Conservation (phyloP, 2,113 vertebrate species). For the Sminthopsis crassicaudata region DNA sequence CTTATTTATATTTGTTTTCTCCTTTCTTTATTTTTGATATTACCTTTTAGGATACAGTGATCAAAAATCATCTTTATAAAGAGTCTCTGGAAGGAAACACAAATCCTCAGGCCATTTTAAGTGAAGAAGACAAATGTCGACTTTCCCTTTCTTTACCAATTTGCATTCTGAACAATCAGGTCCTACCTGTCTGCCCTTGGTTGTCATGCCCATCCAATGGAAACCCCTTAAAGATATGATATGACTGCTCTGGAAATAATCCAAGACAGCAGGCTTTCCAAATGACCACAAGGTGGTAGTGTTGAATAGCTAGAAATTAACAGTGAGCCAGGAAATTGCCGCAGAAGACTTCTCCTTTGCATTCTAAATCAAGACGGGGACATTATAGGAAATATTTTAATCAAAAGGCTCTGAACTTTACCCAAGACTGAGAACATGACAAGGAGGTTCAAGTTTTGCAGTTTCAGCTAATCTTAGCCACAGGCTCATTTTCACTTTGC, state of each 20-base stretch:
- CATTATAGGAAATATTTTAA: background rate
- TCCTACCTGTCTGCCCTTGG: background rate
- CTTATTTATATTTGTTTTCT: background rate
- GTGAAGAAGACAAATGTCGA: background rate
- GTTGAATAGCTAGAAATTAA: background rate
- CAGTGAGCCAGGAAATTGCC: background rate
- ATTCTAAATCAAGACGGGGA: background rate
- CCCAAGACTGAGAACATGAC: background rate
- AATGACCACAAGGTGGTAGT: background rate
- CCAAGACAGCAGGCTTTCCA: background rate
- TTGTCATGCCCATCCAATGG: background rate
- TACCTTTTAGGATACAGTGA: background rate
- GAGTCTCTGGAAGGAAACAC: background rate
- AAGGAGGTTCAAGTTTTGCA: background rate
- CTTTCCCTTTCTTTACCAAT: background rate
- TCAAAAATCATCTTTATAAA: background rate
- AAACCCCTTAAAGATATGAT: background rate
- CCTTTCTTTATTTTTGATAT: background rate
- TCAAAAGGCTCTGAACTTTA: background rate
- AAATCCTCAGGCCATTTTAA: background rate
- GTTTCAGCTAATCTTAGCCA: background rate
- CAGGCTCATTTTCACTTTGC: background rate
- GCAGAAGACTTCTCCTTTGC: background rate
- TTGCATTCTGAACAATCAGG: background rate
- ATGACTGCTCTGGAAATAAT: background rate